Conservation (phyloP, 1,140 invertebrate species). For the Brachionus asplanchnoidis region DNA sequence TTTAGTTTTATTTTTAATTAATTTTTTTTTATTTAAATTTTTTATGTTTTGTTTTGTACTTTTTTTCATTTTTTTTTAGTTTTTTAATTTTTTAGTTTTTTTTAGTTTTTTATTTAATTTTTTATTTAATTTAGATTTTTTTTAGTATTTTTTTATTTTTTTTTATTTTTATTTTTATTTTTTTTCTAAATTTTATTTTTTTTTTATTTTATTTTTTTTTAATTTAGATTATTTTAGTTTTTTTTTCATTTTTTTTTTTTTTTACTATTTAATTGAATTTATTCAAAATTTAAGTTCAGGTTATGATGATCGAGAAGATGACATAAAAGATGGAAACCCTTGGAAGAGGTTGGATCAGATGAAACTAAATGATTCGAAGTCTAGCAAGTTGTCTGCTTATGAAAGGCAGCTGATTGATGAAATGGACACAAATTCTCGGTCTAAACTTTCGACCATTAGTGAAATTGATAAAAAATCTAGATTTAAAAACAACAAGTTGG, state of each 20-base stretch:
- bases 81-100: background rate
- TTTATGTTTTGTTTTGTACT: too few species aligned
- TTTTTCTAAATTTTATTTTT: too few species aligned
- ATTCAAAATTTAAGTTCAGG: background rate
- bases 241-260: background rate
- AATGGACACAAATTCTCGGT: background rate
- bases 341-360: constrained; percentile 10
- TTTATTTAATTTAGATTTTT: background rate
- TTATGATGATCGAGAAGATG: constrained; percentile 19
- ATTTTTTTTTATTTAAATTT: too few species aligned
- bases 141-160: too few species aligned
- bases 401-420: constrained; percentile 37
- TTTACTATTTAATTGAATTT: background rate
- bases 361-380: background rate
- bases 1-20: background rate
- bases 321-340: background rate
- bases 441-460: background rate
- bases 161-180: too few species aligned
- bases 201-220: too few species aligned
- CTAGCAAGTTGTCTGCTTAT: background rate
- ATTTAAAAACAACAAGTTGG: constrained; percentile 32
- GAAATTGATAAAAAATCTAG: constrained; percentile 15
- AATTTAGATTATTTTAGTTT: background rate
- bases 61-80: too few species aligned
- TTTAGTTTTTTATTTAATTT: background rate